Base-by-base conservation (phyloP, 2,888 invertebrate genomes). In the Scelioninae gen. 2 region DNA sequence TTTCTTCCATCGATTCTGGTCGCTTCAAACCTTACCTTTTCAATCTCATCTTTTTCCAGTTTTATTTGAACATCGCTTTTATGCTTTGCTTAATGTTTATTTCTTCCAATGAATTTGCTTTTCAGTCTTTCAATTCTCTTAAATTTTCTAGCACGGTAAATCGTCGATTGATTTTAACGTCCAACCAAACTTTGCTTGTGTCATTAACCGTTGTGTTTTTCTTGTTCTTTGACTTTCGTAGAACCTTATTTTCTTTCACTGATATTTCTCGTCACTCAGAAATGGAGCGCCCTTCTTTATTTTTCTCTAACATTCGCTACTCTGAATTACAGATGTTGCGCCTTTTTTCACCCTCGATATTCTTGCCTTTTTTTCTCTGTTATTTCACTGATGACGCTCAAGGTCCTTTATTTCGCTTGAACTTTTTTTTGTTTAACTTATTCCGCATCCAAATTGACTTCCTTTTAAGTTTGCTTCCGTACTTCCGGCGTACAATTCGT, bases 261-360 rank as follows among this genome's bases (percentile, higher is more conserved):
- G 31, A 7, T 31, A 31, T 31, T 31, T 31, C 9, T 10, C 10
- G 2, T 31, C 31, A 31, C 7, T 31, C 31, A 31, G 10, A 10
- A 31, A 31, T 10, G 31, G 9, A 5, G 31, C 31, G 7, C 10
- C 31, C 10, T 31, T 31, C 31, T 31, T 31, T 39, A 39, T 39
- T 39, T 39, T 16, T 39, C 16, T 39, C 15, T 39, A 10, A 39
- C 39, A 39, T 39, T 39, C 16, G 39, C 39, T 39, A 39, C 15
- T 39, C 39, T 39, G 15, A 39, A 39, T 16, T 39, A 39, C 15
- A 39, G 39, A 39, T 39, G 39, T 39, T n/a, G 6, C 15, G n/a
- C 9, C 39, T 39, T 39, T 39, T 39, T 39, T 39, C 10, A 5
- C 16, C 39, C 7, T n/a, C n/a, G n/a, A 15, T 15, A 39, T 39